phyloP scores from a whole-genome alignment of 2,797 vertebrate genomes.

The Nyctalus aviator region DNA sequence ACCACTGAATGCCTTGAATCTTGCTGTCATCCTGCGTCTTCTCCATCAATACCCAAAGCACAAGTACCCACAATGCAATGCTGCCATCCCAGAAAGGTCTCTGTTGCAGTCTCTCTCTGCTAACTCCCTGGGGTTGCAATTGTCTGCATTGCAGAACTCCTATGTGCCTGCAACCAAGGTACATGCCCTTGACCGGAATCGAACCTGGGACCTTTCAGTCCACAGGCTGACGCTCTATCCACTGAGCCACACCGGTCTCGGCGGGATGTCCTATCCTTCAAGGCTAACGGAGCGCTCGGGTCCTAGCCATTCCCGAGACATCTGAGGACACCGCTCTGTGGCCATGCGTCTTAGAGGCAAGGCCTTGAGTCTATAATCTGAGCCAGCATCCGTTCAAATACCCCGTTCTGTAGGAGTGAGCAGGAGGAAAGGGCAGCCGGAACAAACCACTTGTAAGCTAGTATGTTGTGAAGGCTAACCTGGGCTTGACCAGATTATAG shows the following conservation, averaged over 20 bases:
- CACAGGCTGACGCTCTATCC: no score
- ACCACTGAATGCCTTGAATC: constrained; percentile 48
- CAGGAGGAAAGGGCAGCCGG: not conserved
- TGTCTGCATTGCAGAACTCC: not conserved
- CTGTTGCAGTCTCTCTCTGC: not conserved
- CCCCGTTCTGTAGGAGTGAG: not conserved
- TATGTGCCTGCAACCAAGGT: no score
- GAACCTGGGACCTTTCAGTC: no score
- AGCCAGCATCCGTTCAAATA: not conserved
- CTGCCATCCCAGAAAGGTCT: not conserved
- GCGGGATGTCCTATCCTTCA: not conserved
- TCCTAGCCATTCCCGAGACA: not conserved
- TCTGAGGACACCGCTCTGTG: not conserved
- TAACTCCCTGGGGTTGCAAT: not conserved
- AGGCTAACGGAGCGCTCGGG: not conserved
- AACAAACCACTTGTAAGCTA: constrained; percentile 7
- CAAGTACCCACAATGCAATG: not conserved
- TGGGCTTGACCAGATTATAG: not conserved
- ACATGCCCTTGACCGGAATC: no score
- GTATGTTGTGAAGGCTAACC: constrained; percentile 22
- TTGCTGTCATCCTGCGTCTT: constrained; percentile 23
- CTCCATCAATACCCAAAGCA: constrained; percentile 24
- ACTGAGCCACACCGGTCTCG: no score
- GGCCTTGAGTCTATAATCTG: not conserved
- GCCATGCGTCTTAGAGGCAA: not conserved